These are phyloP conservation scores for Hyla sarda DNA, from an alignment of 2,113 vertebrate species.

Conservation along the genomic window DNA sequence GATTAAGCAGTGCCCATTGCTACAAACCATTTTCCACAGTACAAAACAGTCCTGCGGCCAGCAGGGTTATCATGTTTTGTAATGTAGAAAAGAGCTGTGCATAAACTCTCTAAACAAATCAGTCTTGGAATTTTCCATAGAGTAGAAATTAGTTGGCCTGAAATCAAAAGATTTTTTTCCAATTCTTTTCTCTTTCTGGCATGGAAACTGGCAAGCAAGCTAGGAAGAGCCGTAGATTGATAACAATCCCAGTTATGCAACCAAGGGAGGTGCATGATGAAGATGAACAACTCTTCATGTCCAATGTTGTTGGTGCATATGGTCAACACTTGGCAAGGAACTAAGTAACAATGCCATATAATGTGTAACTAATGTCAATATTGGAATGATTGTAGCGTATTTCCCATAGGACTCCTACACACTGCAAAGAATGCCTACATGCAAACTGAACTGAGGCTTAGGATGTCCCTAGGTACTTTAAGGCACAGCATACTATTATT, in stretches of 20 bases:
- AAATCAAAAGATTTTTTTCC: neutral
- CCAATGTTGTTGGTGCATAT: neutral
- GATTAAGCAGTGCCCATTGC: neutral
- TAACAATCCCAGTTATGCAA: neutral
- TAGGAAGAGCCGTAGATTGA: neutral
- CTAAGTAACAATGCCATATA: too few species aligned
- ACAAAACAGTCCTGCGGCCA: neutral
- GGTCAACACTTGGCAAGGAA: neutral
- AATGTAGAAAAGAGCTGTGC: neutral
- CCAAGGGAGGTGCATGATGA: neutral
- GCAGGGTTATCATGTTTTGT: neutral
- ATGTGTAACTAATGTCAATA: neutral
- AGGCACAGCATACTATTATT: too few species aligned
- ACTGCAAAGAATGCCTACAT: too few species aligned
- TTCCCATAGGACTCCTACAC: too few species aligned
- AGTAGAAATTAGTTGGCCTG: neutral
- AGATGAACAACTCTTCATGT: neutral
- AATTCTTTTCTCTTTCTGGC: neutral
- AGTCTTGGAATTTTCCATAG: slow-evolving; percentile 18
- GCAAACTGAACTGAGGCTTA: too few species aligned
- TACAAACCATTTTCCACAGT: neutral
- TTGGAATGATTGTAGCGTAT: too few species aligned
- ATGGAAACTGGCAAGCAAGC: neutral
- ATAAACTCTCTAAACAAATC: neutral
- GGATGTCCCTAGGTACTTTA: too few species aligned